Conservation (phyloP, 1,140 invertebrate species). For the Drosophila auraria region DNA sequence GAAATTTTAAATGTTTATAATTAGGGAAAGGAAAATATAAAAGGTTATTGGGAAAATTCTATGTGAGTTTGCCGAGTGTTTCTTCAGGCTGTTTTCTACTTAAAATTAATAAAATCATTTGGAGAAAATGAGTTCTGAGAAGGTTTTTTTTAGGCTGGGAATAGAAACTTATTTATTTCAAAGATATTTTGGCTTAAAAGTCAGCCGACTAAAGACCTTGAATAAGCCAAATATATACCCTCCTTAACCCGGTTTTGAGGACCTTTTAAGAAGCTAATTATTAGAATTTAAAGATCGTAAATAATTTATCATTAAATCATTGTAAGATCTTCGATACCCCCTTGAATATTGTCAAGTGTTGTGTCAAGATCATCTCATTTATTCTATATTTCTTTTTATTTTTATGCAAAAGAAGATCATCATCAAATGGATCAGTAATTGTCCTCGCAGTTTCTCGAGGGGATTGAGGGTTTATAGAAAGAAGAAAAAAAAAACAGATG, state of each 20-base stretch:
- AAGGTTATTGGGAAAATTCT: neutral
- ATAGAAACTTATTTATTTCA: too few relatives aligned
- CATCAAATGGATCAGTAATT: constrained; percentile 6
- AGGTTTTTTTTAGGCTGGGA: neutral
- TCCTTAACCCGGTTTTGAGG: too few relatives aligned
- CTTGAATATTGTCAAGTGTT: constrained; percentile 1
- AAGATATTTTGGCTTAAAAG: too few relatives aligned
- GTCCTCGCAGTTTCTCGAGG: neutral
- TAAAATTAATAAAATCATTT: neutral
- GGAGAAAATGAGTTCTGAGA: neutral
- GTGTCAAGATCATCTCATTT: neutral
- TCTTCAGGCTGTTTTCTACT: neutral
- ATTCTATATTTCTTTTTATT: neutral
- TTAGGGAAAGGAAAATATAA: neutral
- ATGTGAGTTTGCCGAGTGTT: neutral
- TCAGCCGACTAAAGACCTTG: too few relatives aligned
- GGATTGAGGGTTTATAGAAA: neutral
- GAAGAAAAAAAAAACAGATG: constrained; percentile 22
- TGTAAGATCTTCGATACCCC: too few relatives aligned
- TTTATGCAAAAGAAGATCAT: constrained; percentile 1
- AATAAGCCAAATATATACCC: too few relatives aligned
- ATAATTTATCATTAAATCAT: neutral
- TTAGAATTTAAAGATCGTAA: neutral
- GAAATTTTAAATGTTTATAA: constrained; percentile 7
- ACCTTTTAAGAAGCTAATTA: neutral